Percentiles rank a stretch among this genome's conserved stretches.
These are phyloP conservation scores for Mastigias papua DNA, from an alignment of 30 jellyfish, hydroid and myxozoan species.

Conservation along the genomic window DNA sequence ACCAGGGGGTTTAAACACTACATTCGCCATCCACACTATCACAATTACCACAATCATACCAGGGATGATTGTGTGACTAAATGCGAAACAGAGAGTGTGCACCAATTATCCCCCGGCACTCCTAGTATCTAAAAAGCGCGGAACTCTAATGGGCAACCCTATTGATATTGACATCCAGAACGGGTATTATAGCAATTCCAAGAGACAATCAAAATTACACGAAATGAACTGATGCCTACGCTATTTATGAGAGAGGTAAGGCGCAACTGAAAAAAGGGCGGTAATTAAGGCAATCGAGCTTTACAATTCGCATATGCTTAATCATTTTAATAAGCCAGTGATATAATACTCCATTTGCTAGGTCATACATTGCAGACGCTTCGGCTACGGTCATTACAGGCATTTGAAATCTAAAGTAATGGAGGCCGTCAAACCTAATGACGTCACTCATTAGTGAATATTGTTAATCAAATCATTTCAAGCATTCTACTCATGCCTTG, in stretches of 20 bases:
- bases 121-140: neutral
- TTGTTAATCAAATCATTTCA: neutral
- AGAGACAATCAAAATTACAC: neutral
- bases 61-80: no score
- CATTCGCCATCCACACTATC: no score
- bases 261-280: conserved; percentile 1
- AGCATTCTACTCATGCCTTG: neutral
- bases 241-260: neutral
- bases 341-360: neutral
- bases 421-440: neutral
- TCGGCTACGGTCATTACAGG: neutral
- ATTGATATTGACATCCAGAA: neutral
- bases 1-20: no score
- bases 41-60: no score
- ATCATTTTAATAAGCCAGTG: neutral
- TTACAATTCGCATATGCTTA: neutral
- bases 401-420: neutral
- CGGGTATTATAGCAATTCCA: neutral
- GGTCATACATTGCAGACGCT: neutral
- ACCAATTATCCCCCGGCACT: neutral
- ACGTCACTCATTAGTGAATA: neutral
- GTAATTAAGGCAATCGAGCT: neutral
- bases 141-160: neutral
- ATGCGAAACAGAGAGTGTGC: neutral
- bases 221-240: neutral